These are phyloP conservation scores for Crax fasciolata DNA, from an alignment of 2,797 vertebrate genomes.

Conservation along the genomic window DNA sequence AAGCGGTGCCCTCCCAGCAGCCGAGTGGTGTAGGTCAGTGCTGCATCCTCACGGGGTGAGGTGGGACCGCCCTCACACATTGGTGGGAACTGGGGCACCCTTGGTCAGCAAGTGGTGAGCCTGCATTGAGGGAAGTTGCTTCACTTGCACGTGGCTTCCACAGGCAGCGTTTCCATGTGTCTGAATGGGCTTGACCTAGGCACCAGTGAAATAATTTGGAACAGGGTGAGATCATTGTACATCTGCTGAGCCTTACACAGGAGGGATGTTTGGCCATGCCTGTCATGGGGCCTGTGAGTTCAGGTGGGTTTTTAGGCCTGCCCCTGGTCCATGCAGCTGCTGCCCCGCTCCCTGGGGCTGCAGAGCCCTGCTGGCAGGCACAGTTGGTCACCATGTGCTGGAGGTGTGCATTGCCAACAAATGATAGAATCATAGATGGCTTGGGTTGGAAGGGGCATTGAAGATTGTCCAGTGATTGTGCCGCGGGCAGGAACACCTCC, in stretches of 20 bases:
- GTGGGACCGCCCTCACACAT: neutral
- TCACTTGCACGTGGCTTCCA: neutral
- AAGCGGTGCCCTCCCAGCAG: neutral
- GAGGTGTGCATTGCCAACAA: too few species aligned
- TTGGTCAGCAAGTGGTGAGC: neutral
- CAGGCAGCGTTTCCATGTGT: fast-evolving
- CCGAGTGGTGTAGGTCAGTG: fast-evolving
- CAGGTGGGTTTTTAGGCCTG: neutral
- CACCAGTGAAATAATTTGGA: neutral
- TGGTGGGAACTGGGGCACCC: neutral
- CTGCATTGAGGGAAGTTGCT: fast-evolving
- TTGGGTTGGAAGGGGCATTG: too few species aligned
- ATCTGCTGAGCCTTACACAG: neutral
- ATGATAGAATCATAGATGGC: too few species aligned
- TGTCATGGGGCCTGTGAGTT: fast-evolving
- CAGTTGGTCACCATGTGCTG: fast-evolving
- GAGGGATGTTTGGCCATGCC: neutral
- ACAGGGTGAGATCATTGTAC: fast-evolving
- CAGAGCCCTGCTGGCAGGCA: fast-evolving
- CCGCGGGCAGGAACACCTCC: too few species aligned
- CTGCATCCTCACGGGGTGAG: neutral
- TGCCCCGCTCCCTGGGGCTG: fast-evolving
- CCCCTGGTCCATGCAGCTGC: neutral
- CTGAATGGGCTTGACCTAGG: neutral
- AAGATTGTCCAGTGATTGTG: too few species aligned